Base-by-base conservation (phyloP, 1,140 invertebrate species). In the Drosophila grimshawi region DNA sequence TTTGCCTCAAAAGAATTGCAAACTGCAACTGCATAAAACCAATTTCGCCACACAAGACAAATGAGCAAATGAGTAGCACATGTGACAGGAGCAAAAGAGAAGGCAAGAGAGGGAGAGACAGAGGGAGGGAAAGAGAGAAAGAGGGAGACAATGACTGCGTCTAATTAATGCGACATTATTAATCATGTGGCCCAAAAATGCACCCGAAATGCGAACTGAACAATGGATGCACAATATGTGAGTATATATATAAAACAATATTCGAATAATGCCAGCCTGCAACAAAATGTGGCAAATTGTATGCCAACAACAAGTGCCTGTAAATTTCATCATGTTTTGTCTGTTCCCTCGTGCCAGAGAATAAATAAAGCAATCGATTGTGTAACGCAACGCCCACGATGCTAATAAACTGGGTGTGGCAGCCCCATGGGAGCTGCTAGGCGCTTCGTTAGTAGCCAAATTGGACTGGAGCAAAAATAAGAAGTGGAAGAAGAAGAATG, bases 131-230 rank as follows among this genome's bases (percentile, higher is more conserved):
- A 11, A 2, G 43, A 0, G 41, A 43, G 10, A 43, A 6, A 39
- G 37, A 39, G 19, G 19, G 19, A 39, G 10, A 35, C 41, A 43
- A n/a, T 33, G 45, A 56, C 57, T 27, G 66, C 66, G 67, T 65
- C 67, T 85, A 85, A 85, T 85, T 85, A 85, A 85, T 85, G 81
- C 68, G 71, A 45, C 61, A 65, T 66, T 80, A 85, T 83, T 85
- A 85, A 85, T 85, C 81, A 85, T 74, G 76, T 64, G 76, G 67
- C 61, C 37, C 52, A 7, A 37, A 55, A 39, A 45, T 30, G 51
- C 51, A 55, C 8, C 8, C 11, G 67, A 71, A 78, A 78, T 65
- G 57, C 48, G 67, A 76, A 57, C 3, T 7, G 55, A 56, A 56
- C 53, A 41, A 41, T 56, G 29, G 8, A n/a, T 51, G 29, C 30